Conservation (phyloP, 1,140 invertebrate species). For the Drosophila repletoides region DNA sequence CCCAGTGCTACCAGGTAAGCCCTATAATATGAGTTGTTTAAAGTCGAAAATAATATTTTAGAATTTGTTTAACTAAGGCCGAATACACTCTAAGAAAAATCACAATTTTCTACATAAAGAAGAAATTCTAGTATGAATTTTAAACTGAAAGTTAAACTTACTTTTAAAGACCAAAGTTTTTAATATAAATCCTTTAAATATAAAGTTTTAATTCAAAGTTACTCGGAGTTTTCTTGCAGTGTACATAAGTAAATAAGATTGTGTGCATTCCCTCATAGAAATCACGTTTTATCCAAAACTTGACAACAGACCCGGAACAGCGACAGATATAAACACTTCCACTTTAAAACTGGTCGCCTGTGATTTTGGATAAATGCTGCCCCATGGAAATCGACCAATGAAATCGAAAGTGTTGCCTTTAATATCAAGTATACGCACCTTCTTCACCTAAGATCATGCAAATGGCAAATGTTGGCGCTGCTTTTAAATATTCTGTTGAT, state of each 20-base stretch:
- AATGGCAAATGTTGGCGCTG: no score
- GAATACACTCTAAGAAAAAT: no score
- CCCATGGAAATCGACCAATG: slow-evolving; percentile 36
- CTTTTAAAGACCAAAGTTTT: neutral
- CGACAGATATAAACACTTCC: slow-evolving; percentile 51
- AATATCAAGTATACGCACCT: neutral
- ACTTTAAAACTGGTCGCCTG: slow-evolving; percentile 66
- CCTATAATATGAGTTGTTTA: no score
- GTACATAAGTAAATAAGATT: slow-evolving; percentile 25
- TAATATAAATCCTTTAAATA: neutral
- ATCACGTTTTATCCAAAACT: slow-evolving; percentile 56
- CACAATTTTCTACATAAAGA: no score
- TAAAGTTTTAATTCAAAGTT: neutral
- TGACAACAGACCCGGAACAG: slow-evolving; percentile 15
- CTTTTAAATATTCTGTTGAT: no score
- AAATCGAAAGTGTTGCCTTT: slow-evolving; percentile 49
- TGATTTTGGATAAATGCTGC: slow-evolving; percentile 71
- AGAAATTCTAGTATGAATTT: no score
- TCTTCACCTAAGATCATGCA: neutral
- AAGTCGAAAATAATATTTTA: no score
- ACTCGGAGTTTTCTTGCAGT: slow-evolving; percentile 29
- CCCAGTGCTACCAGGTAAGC: no score
- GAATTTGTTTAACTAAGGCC: no score
- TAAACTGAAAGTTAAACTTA: no score
- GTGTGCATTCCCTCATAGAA: slow-evolving; percentile 6